Conservation (phyloP, 2,113 vertebrate genomes). For the Lamprologus callipterus region DNA sequence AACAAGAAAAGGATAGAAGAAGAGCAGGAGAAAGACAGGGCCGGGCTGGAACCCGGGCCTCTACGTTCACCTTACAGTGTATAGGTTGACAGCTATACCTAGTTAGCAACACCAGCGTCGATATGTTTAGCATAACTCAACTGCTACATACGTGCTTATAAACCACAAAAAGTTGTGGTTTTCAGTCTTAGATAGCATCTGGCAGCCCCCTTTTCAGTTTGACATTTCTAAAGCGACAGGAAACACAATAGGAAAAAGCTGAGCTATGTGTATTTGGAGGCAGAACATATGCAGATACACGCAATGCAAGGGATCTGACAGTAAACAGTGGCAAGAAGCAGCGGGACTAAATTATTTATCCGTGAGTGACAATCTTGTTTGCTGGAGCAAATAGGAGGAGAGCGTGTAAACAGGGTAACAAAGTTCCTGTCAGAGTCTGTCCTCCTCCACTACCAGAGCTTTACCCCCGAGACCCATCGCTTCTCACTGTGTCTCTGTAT, state of each 20-base stretch:
- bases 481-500: background rate
- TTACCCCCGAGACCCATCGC: conserved; percentile 1
- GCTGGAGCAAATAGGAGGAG: conserved; percentile 20
- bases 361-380: conserved; percentile 4
- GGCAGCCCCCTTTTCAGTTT: background rate
- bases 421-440: conserved; percentile 40
- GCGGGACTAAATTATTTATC: conserved; percentile 41
- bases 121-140: background rate
- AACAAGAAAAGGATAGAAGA: accelerated
- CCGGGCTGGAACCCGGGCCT: background rate
- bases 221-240: conserved; percentile 15
- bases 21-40: background rate
- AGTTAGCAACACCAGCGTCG: background rate
- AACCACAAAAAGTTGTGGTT: background rate
- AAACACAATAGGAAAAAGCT: conserved; percentile 15
- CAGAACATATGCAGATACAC: background rate
- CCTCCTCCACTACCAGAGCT: background rate
- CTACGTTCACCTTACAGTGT: background rate
- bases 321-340: conserved; percentile 5
- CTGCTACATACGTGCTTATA: background rate
- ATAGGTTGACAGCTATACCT: background rate
- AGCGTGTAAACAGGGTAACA: conserved; percentile 16
- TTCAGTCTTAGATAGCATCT: background rate
- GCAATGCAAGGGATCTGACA: background rate
- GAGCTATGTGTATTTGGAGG: background rate